Conservation (phyloP, 1,140 invertebrate genomes). For the Zaprionus africanus region DNA sequence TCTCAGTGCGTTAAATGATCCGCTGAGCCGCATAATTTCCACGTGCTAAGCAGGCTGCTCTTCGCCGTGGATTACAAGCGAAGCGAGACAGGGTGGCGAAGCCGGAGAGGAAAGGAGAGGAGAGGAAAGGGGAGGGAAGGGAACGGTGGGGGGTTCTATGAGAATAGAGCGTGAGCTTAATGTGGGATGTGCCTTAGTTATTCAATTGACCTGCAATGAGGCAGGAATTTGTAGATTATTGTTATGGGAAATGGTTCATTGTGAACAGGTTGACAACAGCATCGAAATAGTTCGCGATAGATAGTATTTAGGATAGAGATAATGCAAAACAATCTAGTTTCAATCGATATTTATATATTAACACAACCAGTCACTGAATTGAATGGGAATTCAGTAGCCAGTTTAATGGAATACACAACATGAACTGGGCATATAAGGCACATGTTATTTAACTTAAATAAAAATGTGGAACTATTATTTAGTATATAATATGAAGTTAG, state of each 20-base stretch:
- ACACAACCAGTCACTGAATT: too few relatives aligned
- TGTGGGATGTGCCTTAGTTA: neutral
- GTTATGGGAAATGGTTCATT: neutral
- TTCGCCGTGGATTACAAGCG: neutral
- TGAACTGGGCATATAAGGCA: too few relatives aligned
- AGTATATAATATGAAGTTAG: too few relatives aligned
- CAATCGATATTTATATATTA: too few relatives aligned
- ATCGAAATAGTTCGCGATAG: too few relatives aligned
- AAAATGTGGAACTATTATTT: too few relatives aligned
- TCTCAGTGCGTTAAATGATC: slow-evolving; percentile 62
- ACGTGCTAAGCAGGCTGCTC: slow-evolving; percentile 18
- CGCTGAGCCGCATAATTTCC: slow-evolving; percentile 63
- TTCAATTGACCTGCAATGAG: neutral
- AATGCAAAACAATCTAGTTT: too few relatives aligned
- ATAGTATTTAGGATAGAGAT: too few relatives aligned
- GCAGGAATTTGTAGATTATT: neutral
- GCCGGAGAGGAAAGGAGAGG: too few relatives aligned
- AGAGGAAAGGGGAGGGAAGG: neutral
- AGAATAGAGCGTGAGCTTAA: slow-evolving; percentile 1
- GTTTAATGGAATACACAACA: too few relatives aligned
- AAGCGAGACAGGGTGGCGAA: neutral
- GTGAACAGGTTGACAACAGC: neutral
- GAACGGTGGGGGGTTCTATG: neutral
- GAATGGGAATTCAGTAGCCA: too few relatives aligned
- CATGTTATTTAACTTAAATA: too few relatives aligned